Evolutionary conservation across 2,113 vertebrate genomes (phyloP).

Genomic region (Gallinago media): DNA sequence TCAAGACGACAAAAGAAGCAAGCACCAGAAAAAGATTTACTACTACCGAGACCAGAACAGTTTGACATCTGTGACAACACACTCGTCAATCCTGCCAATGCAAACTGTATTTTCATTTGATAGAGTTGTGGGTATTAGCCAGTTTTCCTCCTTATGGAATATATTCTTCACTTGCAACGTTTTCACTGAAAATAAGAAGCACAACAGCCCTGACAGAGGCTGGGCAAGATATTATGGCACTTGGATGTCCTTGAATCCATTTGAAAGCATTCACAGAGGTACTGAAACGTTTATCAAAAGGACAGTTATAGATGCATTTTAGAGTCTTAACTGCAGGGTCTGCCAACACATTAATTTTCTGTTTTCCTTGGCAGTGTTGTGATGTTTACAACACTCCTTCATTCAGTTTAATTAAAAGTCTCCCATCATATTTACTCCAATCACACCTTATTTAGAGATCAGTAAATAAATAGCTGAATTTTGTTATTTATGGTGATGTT

Average conservation of each 20-base stretch:
- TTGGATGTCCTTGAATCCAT: constrained; percentile 37
- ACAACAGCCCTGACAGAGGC: neutral
- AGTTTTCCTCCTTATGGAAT: neutral
- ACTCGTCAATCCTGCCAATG: neutral
- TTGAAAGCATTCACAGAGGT: neutral
- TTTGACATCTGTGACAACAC: neutral
- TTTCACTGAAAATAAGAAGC: constrained; percentile 3
- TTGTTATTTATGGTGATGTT: constrained; percentile 63
- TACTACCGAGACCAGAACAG: neutral
- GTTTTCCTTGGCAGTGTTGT: neutral
- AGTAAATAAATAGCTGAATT: constrained; percentile 72
- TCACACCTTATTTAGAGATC: constrained; percentile 76
- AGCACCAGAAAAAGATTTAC: neutral
- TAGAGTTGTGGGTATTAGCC: neutral
- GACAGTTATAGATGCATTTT: neutral
- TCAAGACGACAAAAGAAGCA: neutral
- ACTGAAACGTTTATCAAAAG: constrained; percentile 38
- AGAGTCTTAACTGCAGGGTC: neutral
- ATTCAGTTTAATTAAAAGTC: constrained; percentile 78
- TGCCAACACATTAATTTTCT: constrained; percentile 32
- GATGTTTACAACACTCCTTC: constrained; percentile 39
- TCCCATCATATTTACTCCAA: constrained; percentile 68
- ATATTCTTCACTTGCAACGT: neutral
- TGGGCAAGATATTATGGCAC: neutral
- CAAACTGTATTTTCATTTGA: neutral